Base-by-base conservation (phyloP, 2,888 invertebrate species). In the Meliscaeva auricollis region DNA sequence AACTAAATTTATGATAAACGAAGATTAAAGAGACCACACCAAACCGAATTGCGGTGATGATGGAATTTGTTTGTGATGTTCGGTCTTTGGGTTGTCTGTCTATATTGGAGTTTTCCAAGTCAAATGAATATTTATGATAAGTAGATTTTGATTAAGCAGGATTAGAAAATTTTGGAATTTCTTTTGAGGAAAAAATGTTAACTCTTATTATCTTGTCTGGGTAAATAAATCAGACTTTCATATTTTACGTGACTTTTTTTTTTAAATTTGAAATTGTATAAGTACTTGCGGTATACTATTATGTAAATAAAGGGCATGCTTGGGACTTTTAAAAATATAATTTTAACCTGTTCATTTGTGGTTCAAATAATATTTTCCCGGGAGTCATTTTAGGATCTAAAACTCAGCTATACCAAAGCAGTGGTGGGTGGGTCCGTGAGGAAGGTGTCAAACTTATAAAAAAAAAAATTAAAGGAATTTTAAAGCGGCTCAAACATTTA, bases 1-100 rank as follows among this genome's bases (percentile, higher is more conserved):
- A 48, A 58, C 68, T 68, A 15, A 68, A 68, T 74, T 68, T 52
- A 66, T 74, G 56, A 46, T 26, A 20, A 41, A 13, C 17, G 4
- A 52, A 17, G 26, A 62, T 44, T 11, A 11, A 48, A n/a, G 20
- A 26, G 30, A 15, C 15, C 26, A 15, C 9, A 9, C 56, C 2
- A 17, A n/a, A n/a, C n/a, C 13, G 4, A 22, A 22, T n/a, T n/a
- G n/a, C 38, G 32, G 11, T 46, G 13, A 4, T 64, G 15, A 2
- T 48, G 41, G 5, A n/a, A n/a, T 11, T 7, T 8, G n/a, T 62
- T 26, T 44, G 41, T 5, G 38, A 20, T 44, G 4, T 5, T 11
- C n/a, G 0, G 17, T 26, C 6, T 15, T 35, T 13, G 26, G 13
- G 11, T 20, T 46, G 46, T 17, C 3, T n/a, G n/a, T n/a, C n/a